Evolutionary conservation across 1,140 invertebrate species (phyloP), one percentile per base, ranked within the genome.

Genomic region (Tribolium castaneum): DNA sequence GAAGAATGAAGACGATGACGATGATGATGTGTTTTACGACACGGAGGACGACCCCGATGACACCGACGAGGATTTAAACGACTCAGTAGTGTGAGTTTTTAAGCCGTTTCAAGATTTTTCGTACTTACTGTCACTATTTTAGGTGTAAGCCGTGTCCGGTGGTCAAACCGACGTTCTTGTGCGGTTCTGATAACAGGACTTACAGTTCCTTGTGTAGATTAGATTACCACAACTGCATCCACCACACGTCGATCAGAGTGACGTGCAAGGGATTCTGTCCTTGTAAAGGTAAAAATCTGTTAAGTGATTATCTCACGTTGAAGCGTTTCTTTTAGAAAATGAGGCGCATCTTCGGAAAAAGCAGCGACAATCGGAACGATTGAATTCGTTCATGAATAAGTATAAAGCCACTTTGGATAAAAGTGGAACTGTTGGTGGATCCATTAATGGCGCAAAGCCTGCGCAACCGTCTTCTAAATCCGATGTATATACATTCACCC

Each of bases 161-260:
- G 81, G 88, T 92, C 82, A 91, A 94, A 82, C 94, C 94, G 30
- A 91, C 91, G 80, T 96, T 97, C 90, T 89, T 97, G 66, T 97
- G 96, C 87, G 96, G 95, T 77, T 92, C 92, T 34, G 95, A 97
- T 89, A 97, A 97, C 89, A 91, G 93, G 82, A 97, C 96, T n/a
- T 97, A 97, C 89, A 96, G 95, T 85, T 97, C 95, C 70, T 89
- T 94, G 70, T 97, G 95, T 87, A 91, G 95, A 80, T 89, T 97
- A 81, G 93, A 96, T 87, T 96, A 96, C 87, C 95, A 96, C 89
- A 97, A 97, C 88, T 97, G 96, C 88, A 94, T 97, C 86, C 94
- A 96, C 87, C 92, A 90, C 80, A 92, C 92, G 30, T 89, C 90
- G 79, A 92, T 97, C 83, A 91, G 90, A 82, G 92, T 96, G 12